Conservation (phyloP, 2,797 vertebrate species). For the Melanotaenia pygmaea region DNA sequence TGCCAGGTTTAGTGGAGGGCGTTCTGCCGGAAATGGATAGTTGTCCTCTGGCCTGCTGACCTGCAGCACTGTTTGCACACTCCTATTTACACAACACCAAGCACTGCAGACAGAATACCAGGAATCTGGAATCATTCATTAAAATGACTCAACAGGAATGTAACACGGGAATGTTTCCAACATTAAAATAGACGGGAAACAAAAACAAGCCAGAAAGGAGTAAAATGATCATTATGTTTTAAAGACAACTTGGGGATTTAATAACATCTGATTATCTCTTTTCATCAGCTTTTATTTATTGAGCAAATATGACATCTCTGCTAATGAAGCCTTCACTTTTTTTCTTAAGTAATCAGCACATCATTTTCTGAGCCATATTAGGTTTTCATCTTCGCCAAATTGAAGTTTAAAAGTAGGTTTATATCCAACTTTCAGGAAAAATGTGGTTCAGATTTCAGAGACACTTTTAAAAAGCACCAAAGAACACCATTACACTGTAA, state of each 20-base stretch:
- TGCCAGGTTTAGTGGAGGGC: conserved; percentile 14
- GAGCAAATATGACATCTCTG: too few species aligned
- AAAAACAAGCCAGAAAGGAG: background rate
- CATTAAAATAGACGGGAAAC: background rate
- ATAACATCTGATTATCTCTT: background rate
- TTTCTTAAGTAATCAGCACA: too few species aligned
- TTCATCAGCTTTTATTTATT: too few species aligned
- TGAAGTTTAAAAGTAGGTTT: too few species aligned
- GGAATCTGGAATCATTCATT: conserved; percentile 36
- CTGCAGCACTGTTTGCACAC: conserved; percentile 50
- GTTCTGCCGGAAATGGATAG: conserved; percentile 63
- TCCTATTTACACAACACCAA: conserved; percentile 58
- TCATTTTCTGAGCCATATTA: too few species aligned
- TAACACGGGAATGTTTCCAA: conserved; percentile 5
- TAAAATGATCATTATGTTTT: background rate
- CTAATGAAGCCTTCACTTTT: background rate
- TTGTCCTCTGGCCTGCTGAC: conserved; percentile 65
- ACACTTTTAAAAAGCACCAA: too few species aligned
- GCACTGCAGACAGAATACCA: conserved; percentile 26
- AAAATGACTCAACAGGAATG: background rate
- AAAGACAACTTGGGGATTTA: background rate
- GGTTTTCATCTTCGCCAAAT: too few species aligned
- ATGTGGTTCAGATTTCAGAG: too few species aligned
- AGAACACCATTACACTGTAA: too few species aligned
- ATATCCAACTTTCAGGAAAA: too few species aligned